Percentiles rank a stretch among this genome's conserved stretches.
These are phyloP conservation scores for Penaeus monodon DNA, from an alignment of 2,888 invertebrate genomes.

Conservation along the genomic window DNA sequence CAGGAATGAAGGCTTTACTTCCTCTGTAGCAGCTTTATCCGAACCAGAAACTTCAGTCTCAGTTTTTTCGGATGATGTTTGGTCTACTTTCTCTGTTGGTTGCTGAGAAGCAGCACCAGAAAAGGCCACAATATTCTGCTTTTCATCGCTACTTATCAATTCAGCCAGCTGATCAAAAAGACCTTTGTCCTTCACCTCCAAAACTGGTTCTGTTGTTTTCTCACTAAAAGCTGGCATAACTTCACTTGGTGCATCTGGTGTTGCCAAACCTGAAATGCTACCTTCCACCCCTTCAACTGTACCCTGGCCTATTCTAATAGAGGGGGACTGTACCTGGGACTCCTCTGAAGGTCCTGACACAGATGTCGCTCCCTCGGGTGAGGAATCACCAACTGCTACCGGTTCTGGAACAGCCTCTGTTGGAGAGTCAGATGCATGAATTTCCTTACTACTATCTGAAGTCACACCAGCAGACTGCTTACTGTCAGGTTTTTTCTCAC, in stretches of 20 bases:
- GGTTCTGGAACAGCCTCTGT: too few species aligned
- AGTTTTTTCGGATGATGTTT: neutral
- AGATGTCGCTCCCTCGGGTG: neutral
- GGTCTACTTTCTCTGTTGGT: neutral
- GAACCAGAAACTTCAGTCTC: neutral
- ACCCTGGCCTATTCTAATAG: neutral
- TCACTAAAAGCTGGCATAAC: neutral
- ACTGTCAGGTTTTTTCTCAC: neutral
- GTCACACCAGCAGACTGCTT: neutral
- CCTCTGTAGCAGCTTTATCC: neutral
- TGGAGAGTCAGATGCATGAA: neutral
- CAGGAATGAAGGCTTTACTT: constrained; percentile 20
- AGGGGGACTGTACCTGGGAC: constrained; percentile 23
- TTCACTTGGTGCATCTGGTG: constrained; percentile 1
- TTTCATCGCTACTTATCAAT: constrained; percentile 21
- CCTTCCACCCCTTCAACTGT: too few species aligned
- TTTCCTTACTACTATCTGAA: neutral
- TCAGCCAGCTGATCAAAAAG: constrained; percentile 29
- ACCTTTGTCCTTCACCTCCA: constrained; percentile 38
- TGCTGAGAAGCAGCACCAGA: neutral
- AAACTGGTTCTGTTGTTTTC: neutral
- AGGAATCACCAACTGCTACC: too few species aligned
- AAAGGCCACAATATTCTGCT: neutral
- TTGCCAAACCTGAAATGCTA: neutral
- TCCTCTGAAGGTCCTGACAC: neutral